A percentile compares a stretch with the other conserved stretches of the same genome.
Conservation (phyloP, 2,113 vertebrate species). For the Anhinga rufa region DNA sequence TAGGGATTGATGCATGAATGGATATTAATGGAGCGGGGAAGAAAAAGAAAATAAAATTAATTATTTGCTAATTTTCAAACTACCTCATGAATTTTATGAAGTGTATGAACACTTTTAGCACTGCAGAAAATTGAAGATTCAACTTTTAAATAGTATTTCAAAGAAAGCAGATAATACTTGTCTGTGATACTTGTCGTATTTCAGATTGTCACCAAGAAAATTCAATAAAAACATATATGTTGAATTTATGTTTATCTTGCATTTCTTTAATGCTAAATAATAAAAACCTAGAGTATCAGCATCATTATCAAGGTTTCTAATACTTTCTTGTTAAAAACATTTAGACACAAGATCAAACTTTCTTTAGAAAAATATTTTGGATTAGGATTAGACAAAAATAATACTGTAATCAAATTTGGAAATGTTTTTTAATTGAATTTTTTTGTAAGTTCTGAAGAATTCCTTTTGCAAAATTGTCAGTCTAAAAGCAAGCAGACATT, state of each 20-base stretch:
- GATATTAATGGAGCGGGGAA: neutral
- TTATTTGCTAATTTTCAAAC: neutral
- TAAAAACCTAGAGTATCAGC: neutral
- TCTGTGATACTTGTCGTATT: neutral
- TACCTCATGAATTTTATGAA: neutral
- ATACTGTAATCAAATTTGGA: neutral
- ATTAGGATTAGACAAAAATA: neutral
- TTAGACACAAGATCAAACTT: neutral
- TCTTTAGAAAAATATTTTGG: neutral
- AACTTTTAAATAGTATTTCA: neutral
- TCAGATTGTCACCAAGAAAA: neutral
- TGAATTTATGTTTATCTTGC: neutral
- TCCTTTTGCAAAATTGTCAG: neutral
- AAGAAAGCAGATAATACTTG: neutral
- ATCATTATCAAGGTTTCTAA: neutral
- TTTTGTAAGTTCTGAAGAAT: neutral
- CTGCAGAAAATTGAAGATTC: neutral
- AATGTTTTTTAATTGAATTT: neutral
- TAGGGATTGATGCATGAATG: neutral
- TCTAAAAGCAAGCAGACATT: neutral
- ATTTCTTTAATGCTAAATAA: neutral
- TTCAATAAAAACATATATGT: neutral
- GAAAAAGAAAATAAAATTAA: neutral
- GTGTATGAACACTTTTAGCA: neutral
- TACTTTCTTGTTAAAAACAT: neutral